Conservation (phyloP, 2,113 vertebrate genomes). For the Vanacampus margaritifer region DNA sequence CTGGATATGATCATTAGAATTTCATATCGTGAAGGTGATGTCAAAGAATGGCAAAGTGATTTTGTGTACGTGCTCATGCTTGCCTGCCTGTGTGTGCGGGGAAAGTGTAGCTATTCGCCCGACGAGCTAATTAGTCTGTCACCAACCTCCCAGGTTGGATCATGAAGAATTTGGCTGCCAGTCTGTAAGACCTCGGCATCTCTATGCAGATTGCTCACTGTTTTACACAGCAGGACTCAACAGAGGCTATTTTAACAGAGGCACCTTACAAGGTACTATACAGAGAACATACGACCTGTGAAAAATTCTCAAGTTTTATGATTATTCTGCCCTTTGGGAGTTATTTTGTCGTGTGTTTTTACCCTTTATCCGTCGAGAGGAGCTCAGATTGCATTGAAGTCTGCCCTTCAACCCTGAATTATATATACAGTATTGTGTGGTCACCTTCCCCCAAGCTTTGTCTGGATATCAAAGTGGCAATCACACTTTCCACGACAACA, state of each 20-base stretch:
- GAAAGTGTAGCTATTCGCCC: neutral
- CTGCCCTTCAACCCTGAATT: neutral
- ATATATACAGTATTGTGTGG: neutral
- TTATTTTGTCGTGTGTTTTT: constrained; percentile 10
- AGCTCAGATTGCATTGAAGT: constrained; percentile 24
- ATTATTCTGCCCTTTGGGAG: neutral
- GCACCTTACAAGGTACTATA: constrained; percentile 20
- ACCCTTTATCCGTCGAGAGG: neutral
- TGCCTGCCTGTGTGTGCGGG: neutral
- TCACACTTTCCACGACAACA: constrained; percentile 28
- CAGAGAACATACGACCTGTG: neutral
- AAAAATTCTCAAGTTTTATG: constrained; percentile 19
- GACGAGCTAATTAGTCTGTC: constrained; percentile 43
- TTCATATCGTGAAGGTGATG: neutral
- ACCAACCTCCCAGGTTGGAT: constrained; percentile 17
- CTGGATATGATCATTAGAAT: neutral
- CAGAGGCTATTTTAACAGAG: constrained; percentile 13
- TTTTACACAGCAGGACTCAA: constrained; percentile 12
- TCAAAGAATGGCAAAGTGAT: neutral
- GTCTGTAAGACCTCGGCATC: constrained; percentile 42
- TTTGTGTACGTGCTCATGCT: neutral
- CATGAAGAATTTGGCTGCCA: constrained; percentile 21
- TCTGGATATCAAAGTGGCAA: constrained; percentile 20
- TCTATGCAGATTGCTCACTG: constrained; percentile 12
- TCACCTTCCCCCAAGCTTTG: constrained; percentile 25